Evolutionary conservation across 2,888 invertebrate species (phyloP).

Genomic region (Caenorhabditis sinica): DNA sequence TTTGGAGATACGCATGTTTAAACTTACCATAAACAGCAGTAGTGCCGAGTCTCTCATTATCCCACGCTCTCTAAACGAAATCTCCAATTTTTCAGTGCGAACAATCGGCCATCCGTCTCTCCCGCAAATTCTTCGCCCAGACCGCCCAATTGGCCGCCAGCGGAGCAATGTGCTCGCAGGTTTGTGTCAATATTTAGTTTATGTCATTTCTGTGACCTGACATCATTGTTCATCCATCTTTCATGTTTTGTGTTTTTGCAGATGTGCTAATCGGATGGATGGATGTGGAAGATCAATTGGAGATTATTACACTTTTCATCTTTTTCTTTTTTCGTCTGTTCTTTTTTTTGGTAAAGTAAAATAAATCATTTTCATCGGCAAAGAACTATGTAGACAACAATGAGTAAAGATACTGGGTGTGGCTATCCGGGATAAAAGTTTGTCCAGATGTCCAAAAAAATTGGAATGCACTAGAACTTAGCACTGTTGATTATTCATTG

Average conservation of each 20-base stretch:
- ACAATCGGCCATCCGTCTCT: constrained; percentile 38
- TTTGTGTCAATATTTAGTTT: constrained; percentile 43
- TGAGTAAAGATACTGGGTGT: too few species aligned
- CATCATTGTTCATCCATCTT: background rate
- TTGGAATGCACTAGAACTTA: too few species aligned
- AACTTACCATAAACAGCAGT: too few species aligned
- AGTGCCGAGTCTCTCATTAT: too few species aligned
- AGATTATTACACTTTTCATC: background rate
- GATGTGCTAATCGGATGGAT: constrained; percentile 17
- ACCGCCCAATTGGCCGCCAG: constrained; percentile 47
- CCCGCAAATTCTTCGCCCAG: constrained; percentile 40
- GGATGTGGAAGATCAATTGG: background rate
- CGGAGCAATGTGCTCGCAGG: constrained; percentile 54
- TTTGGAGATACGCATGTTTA: too few species aligned
- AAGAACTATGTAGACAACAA: background rate
- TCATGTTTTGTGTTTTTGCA: too few species aligned
- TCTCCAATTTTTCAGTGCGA: constrained; percentile 49
- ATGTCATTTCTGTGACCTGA: background rate
- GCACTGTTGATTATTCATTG: too few species aligned
- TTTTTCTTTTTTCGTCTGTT: background rate
- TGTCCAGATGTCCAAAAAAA: too few species aligned
- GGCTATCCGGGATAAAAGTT: too few species aligned
- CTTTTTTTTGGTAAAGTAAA: constrained; percentile 11
- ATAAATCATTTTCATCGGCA: constrained; percentile 22
- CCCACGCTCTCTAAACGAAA: background rate